Evolutionary conservation across 2,888 invertebrate species (phyloP).

Genomic region (Cheilosia pagana): DNA sequence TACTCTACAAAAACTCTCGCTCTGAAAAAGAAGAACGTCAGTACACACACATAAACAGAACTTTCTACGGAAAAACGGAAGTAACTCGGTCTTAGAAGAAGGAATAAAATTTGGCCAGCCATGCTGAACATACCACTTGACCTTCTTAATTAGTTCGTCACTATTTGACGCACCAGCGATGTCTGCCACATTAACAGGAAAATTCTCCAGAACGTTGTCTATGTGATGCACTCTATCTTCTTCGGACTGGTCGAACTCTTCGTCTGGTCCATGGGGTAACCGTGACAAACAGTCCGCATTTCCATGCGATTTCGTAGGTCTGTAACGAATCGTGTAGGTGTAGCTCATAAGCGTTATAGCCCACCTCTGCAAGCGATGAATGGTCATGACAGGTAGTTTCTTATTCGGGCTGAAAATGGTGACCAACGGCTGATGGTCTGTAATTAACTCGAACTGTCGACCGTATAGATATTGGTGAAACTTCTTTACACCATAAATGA

Average conservation of each 20-base stretch:
- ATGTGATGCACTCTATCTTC: conserved; percentile 9
- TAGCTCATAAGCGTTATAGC: conserved; percentile 47
- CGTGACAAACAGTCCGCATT: conserved; percentile 52
- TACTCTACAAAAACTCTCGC: conserved; percentile 17
- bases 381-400: conserved; percentile 56
- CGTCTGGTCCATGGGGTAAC: conserved; percentile 19
- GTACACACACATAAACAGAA: conserved; percentile 20
- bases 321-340: conserved; percentile 45
- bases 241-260: conserved; percentile 30
- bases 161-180: conserved; percentile 6
- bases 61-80: conserved; percentile 27
- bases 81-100: not conserved
- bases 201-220: conserved; percentile 16
- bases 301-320: conserved; percentile 20
- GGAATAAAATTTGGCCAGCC: no score
- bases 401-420: conserved; percentile 47
- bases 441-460: conserved; percentile 57
- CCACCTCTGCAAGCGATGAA: conserved; percentile 62
- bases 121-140: conserved; percentile 5
- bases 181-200: conserved; percentile 21
- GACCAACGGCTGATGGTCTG: conserved; percentile 54
- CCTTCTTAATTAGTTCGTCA: conserved; percentile 6
- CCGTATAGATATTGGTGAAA: conserved; percentile 62
- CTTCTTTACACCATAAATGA: conserved; percentile 8
- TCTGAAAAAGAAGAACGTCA: not conserved